Evolutionary conservation across 2,113 vertebrate species (phyloP), one percentile per base, ranked within the genome.

Genomic region (Monopterus albus): DNA sequence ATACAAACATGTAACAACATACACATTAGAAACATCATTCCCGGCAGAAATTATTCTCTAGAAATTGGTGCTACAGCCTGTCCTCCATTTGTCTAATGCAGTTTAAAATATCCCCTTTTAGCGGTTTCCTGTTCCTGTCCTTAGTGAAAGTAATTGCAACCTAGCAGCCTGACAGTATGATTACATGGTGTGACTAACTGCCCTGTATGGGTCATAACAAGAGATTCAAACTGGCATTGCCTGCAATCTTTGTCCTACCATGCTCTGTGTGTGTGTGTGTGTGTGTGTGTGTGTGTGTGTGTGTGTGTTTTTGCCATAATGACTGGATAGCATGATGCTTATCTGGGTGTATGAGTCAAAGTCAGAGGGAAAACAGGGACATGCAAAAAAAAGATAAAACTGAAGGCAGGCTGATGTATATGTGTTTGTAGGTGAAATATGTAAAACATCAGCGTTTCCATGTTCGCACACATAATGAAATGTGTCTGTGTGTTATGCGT

Each of bases 151-250:
- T 47, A 74, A 76, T 45, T 68, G 18, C 43, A 76, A 33, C 13
- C 29, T 6, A 45, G 38, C 20, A 55, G 53, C 31, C 20, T 61
- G 64, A 58, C 60, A 77, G 47, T 28, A 12, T 52, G 50, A 78
- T 81, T 47, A 33, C 4, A 78, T 23, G 49, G 42, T 78, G 52
- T 75, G 72, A 80, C 75, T 75, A 84, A 59, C 15, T 53, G 38
- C 7, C 36, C 45, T 73, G 70, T 67, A 52, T 75, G 40, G 80
- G 73, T 82, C 79, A 66, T 17, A 59, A 45, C 28, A 71, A 31
- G 29, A 60, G 56, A 83, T 25, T 62, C 43, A 66, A 55, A 12
- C 53, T 26, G 55, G 23, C 33, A 49, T 8, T 72, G 60, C 40
- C 47, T 55, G 58, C 0, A 51, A 8, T 72, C 52, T 23, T 36